Evolutionary conservation across 37 sponge, comb jelly and placozoan species (phyloP).

Genomic region (Hexactinellida sp.): DNA sequence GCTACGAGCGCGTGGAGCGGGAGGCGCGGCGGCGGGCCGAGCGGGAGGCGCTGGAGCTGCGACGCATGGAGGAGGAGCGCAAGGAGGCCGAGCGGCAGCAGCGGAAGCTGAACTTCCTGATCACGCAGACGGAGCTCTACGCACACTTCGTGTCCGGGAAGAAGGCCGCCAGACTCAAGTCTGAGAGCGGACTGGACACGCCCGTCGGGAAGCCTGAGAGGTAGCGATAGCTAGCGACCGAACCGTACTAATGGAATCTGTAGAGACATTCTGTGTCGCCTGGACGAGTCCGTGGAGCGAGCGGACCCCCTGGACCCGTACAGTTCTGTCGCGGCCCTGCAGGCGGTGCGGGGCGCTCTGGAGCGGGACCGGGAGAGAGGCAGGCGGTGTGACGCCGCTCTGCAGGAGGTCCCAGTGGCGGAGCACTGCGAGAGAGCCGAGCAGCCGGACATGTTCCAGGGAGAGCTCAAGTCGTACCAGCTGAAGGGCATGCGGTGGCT

Average conservation of each 20-base stretch:
- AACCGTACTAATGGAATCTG: background rate
- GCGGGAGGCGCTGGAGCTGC: constrained; percentile 80
- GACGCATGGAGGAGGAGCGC: constrained; percentile 63
- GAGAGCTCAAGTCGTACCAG: constrained; percentile 75
- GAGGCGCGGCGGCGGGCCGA: constrained; percentile 76
- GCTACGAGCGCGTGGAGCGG: constrained; percentile 73
- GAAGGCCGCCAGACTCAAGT: constrained; percentile 31
- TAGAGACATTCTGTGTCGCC: background rate
- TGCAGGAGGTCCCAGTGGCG: constrained; percentile 26
- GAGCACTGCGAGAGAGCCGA: background rate
- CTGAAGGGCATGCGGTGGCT: constrained; percentile 95
- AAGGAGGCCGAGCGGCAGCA: constrained; percentile 82
- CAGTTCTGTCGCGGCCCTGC: background rate
- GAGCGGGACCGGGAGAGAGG: background rate
- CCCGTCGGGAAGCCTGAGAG: no score
- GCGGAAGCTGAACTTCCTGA: constrained; percentile 84
- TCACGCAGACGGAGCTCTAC: constrained; percentile 93
- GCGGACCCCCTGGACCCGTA: background rate
- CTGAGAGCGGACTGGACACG: background rate
- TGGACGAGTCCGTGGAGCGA: background rate
- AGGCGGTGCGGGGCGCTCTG: background rate
- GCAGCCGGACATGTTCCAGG: constrained; percentile 68
- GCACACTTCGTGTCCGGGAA: constrained; percentile 95
- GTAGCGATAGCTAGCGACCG: background rate
- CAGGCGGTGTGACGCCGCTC: constrained; percentile 9